phyloP scores from a whole-genome alignment of 2,888 invertebrate species.

The Drepanosiphum platanoidis region DNA sequence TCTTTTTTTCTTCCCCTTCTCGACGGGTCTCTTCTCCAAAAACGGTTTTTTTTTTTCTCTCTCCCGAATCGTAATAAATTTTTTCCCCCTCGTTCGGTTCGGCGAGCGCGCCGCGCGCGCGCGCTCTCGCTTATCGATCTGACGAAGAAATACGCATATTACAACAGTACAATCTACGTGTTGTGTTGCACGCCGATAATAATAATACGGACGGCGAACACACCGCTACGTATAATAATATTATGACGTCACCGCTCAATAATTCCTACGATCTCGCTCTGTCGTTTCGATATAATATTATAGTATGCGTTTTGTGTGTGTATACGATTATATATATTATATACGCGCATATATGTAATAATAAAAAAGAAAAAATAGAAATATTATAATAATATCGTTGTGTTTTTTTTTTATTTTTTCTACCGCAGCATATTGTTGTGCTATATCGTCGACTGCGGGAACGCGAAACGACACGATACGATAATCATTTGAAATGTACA shows the following conservation, averaged over 20 bases:
- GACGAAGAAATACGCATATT: neutral
- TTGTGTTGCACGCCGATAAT: too few species aligned
- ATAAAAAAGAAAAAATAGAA: too few species aligned
- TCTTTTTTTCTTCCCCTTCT: too few species aligned
- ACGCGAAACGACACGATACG: neutral
- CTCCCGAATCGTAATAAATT: too few species aligned
- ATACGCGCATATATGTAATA: neutral
- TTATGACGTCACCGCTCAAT: conserved; percentile 37
- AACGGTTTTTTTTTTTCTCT: too few species aligned
- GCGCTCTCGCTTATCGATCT: too few species aligned
- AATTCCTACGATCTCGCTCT: conserved; percentile 3
- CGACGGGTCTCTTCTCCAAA: too few species aligned
- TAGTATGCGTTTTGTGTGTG: neutral
- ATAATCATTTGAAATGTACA: neutral
- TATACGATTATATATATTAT: neutral
- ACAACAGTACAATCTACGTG: neutral
- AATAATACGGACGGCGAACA: too few species aligned
- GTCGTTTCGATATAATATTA: neutral
- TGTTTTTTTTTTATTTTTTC: too few species aligned
- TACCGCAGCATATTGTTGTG: neutral
- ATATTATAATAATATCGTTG: neutral
- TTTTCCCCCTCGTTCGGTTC: too few species aligned
- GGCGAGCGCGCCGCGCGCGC: too few species aligned
- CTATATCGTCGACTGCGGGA: neutral
- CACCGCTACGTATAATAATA: too few species aligned